These are phyloP conservation scores for Odontomyia ornata DNA, from an alignment of 2,888 invertebrate species.

Conservation along the genomic window DNA sequence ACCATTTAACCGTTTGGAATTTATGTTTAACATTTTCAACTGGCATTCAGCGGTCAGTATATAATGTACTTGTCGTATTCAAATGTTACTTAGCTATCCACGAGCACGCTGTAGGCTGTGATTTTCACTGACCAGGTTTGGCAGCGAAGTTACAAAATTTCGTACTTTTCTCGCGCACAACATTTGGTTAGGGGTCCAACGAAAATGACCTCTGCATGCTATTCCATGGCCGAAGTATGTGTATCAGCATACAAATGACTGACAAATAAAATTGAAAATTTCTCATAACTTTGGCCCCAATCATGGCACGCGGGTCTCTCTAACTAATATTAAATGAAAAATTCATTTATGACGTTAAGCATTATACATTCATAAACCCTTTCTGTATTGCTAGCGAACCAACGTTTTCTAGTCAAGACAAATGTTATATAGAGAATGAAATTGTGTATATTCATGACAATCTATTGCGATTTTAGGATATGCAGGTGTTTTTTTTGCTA, in stretches of 20 bases:
- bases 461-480: no score
- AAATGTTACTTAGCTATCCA: no score
- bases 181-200: not conserved
- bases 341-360: slow-evolving; percentile 1
- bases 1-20: slow-evolving; percentile 17
- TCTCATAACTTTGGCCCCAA: slow-evolving; percentile 20
- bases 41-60: not conserved
- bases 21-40: slow-evolving; percentile 14
- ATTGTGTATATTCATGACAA: no score
- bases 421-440: no score
- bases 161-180: not conserved
- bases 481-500: no score
- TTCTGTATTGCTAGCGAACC: no score
- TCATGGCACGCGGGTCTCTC: not conserved
- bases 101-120: not conserved
- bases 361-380: no score
- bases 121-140: slow-evolving; percentile 2
- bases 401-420: no score
- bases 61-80: not conserved
- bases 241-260: slow-evolving; percentile 18
- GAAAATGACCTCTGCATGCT: slow-evolving; percentile 8
- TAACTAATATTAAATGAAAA: not conserved
- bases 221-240: not conserved
- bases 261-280: slow-evolving; percentile 18
- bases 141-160: not conserved